These are phyloP conservation scores for Drosophila oshimai DNA, from an alignment of 1,140 invertebrate species.

Conservation along the genomic window DNA sequence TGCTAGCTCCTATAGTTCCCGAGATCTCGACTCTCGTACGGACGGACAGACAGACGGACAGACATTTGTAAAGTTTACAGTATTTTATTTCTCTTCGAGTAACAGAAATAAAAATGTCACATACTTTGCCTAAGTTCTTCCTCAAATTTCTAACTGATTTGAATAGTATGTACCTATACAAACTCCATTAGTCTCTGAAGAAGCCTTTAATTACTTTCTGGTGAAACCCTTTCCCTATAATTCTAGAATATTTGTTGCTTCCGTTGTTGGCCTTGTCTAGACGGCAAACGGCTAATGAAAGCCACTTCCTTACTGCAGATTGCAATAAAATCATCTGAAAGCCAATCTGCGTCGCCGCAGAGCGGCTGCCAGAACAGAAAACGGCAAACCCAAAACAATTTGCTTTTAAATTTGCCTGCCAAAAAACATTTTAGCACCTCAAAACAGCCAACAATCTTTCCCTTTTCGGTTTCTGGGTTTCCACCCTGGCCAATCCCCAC, in stretches of 20 bases:
- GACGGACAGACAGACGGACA: too few species aligned
- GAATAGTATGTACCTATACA: too few species aligned
- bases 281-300: conserved; percentile 39
- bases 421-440: conserved; percentile 35
- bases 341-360: conserved; percentile 39
- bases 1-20: too few species aligned
- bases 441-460: conserved; percentile 5
- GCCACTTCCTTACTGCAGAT: conserved; percentile 35
- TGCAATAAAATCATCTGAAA: conserved; percentile 51
- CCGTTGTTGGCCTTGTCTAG: conserved; percentile 20
- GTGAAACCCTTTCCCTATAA: not conserved
- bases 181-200: not conserved
- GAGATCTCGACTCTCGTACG: too few species aligned
- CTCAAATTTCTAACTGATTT: too few species aligned
- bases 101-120: too few species aligned
- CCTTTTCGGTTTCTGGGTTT: not conserved
- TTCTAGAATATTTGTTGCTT: conserved; percentile 6
- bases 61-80: too few species aligned
- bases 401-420: conserved; percentile 67
- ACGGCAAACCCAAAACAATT: conserved; percentile 57
- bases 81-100: too few species aligned
- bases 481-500: not conserved
- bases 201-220: not conserved
- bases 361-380: conserved; percentile 1
- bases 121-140: not conserved